These are phyloP conservation scores for Actinia tenebrosa DNA, from an alignment of 64 coral and sea anemone species.

Conservation along the genomic window DNA sequence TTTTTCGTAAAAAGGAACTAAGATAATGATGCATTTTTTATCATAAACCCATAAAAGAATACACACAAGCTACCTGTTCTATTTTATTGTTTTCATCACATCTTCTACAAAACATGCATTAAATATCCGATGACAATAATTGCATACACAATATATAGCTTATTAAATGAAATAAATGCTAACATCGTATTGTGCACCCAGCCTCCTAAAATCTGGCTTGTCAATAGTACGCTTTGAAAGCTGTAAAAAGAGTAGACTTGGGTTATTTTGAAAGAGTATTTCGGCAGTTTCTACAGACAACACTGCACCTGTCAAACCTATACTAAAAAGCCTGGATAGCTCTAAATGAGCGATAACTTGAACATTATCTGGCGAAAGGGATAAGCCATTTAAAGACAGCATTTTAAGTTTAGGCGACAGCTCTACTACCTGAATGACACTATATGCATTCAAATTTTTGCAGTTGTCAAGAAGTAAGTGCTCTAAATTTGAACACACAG, in stretches of 20 bases:
- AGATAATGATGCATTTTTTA: too few species aligned
- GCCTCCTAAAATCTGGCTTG: slow-evolving; percentile 22
- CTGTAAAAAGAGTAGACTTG: background rate
- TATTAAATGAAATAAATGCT: background rate
- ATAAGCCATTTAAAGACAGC: slow-evolving; percentile 33
- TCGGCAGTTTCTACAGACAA: background rate
- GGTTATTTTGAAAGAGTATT: background rate
- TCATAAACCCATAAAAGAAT: too few species aligned
- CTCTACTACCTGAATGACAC: slow-evolving; percentile 27
- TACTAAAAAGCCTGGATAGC: slow-evolving; percentile 19
- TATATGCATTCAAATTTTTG: slow-evolving; percentile 40
- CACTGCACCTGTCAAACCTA: slow-evolving; percentile 8
- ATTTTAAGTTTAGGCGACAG: slow-evolving; percentile 8
- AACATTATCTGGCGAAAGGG: slow-evolving; percentile 8
- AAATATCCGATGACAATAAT: too few species aligned
- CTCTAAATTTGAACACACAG: slow-evolving; percentile 35
- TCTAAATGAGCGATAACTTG: slow-evolving; percentile 24
- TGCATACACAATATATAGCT: too few species aligned
- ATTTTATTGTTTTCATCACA: too few species aligned
- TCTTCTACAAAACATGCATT: too few species aligned
- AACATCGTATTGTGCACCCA: slow-evolving; percentile 26
- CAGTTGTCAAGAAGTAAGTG: slow-evolving; percentile 35
- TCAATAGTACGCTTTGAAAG: background rate
- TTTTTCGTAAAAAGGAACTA: too few species aligned
- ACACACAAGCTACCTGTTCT: too few species aligned